These are phyloP conservation scores for Microcebus ravelobensis DNA, from an alignment of 2,113 vertebrate genomes.

Conservation along the genomic window DNA sequence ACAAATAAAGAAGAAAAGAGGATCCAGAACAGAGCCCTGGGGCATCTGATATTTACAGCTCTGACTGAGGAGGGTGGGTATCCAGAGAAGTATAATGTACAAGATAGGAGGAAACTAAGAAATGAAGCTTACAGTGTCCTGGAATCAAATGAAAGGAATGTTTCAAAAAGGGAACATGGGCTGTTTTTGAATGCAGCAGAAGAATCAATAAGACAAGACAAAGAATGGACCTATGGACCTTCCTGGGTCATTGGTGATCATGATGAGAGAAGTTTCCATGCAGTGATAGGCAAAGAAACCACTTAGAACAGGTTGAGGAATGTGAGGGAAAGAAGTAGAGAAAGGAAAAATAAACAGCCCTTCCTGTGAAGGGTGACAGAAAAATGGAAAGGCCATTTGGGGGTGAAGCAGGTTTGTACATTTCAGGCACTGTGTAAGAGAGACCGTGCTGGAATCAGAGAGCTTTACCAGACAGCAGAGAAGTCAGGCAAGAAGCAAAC, in stretches of 20 bases:
- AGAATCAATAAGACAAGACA: not conserved
- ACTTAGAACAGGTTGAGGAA: not conserved
- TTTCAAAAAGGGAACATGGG: not conserved
- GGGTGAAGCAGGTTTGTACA: not conserved
- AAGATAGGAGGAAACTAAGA: not conserved
- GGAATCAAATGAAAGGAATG: not conserved
- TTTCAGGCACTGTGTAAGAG: not conserved
- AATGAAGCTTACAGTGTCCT: not conserved
- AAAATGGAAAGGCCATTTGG: not conserved
- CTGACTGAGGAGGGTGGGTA: not conserved
- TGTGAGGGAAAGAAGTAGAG: not conserved
- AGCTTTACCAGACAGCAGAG: not conserved
- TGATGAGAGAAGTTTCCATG: not conserved
- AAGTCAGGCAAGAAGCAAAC: not conserved
- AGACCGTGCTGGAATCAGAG: not conserved
- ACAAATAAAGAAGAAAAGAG: not conserved
- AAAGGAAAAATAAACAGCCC: not conserved
- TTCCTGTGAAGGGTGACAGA: not conserved
- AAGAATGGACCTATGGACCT: not conserved
- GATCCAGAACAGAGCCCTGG: not conserved
- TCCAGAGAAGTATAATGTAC: not conserved
- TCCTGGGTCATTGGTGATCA: not conserved
- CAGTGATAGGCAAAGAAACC: not conserved
- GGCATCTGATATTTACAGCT: not conserved
- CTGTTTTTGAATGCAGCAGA: not conserved